Evolutionary conservation across 2,888 invertebrate species (phyloP), one percentile per base, ranked within the genome.

Genomic region (Zonitis immaculata): DNA sequence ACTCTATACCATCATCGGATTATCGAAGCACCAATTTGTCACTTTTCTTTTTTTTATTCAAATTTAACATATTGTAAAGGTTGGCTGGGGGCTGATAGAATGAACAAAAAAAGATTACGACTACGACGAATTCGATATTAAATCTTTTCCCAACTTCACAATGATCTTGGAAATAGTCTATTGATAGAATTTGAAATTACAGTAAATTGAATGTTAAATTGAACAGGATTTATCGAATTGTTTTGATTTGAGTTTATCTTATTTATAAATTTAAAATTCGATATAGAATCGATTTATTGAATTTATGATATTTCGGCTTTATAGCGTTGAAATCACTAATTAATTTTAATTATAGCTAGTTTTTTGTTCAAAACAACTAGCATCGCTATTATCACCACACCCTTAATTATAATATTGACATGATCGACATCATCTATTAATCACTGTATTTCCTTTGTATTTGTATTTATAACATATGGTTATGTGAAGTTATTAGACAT

Each of bases 21-120:
- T 67, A 62, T 59, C 58, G 55, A 60, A 62, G 66, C 67, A 63
- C 65, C 67, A 67, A 69, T 69, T 68, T 66, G 65, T 61, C 53
- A 58, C 46, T 53, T 62, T 63, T 66, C 64, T 67, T 44, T 4
- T n/a, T n/a, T n/a, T n/a, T n/a, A n/a, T n/a, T n/a, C n/a, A 35
- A 35, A 35, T 18, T 18, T 35, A 35, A 35, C 18, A 35, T 14
- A 35, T 35, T 35, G 18, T 18, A 7, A 35, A 32, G 14, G 32
- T 6, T 14, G 14, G 32, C 2, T 32, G 16, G 35, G 1, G 3
- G 3, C 2, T 32, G 32, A 32, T 3, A 9, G 16, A n/a, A n/a
- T n/a, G 14, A 32, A 1, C 6, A 9, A 18, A 18, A 35, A 35
- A 35, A 35, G 18, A 18, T 18, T 35, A 18, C 35, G 9, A 16